Conservation (phyloP, 30 jellyfish, hydroid and myxozoan genomes). For the Aurelia sp. region DNA sequence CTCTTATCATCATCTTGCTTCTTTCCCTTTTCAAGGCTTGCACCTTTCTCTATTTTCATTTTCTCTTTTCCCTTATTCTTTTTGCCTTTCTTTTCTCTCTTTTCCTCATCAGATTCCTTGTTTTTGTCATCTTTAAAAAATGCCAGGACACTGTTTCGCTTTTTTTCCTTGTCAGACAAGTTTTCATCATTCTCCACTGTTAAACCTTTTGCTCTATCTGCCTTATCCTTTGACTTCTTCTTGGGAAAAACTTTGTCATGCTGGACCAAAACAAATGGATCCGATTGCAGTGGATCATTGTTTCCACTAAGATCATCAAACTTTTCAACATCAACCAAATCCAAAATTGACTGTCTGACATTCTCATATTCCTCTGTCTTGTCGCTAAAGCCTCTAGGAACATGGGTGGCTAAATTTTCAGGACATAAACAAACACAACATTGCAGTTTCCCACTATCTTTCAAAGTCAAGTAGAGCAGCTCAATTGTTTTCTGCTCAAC, state of each 20-base stretch:
- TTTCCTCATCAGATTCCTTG: conserved; percentile 1
- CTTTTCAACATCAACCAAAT: conserved; percentile 35
- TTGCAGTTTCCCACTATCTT: conserved; percentile 31
- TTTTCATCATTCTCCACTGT: conserved; percentile 38
- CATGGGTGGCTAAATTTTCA: conserved; percentile 15
- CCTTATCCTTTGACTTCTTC: conserved; percentile 33
- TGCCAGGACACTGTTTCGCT: conserved; percentile 39
- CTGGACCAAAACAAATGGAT: neutral
- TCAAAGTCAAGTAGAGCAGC: conserved; percentile 37
- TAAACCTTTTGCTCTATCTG: conserved; percentile 4
- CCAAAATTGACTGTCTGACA: conserved; percentile 3
- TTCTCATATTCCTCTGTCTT: conserved; percentile 37
- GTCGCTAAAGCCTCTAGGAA: conserved; percentile 10
- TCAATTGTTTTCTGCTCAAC: conserved; percentile 32
- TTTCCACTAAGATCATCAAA: conserved; percentile 33
- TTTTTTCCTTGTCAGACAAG: conserved; percentile 17
- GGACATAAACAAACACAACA: conserved; percentile 37
- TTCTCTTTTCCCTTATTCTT: conserved; percentile 6
- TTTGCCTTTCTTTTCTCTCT: conserved; percentile 10
- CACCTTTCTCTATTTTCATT: too few species aligned
- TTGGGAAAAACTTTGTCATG: conserved; percentile 34
- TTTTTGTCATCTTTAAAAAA: conserved; percentile 39
- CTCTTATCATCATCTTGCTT: too few species aligned
- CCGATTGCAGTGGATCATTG: conserved; percentile 23
- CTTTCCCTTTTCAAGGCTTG: too few species aligned